Evolutionary conservation across 2,113 vertebrate species (phyloP).

Genomic region (Nannobrachium achirus): DNA sequence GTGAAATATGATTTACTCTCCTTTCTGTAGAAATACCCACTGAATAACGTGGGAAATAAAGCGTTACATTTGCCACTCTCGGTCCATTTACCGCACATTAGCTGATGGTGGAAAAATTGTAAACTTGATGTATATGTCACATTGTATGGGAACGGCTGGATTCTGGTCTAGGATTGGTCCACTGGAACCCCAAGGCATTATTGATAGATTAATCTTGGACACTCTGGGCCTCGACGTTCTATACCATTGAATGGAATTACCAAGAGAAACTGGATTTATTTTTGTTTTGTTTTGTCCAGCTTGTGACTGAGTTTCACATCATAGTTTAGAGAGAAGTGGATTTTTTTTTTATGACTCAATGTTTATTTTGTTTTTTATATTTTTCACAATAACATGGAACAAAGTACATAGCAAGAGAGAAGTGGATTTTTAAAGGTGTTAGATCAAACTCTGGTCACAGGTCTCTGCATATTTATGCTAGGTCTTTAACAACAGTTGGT

Average conservation of each 20-base stretch:
- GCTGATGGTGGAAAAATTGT: constrained; percentile 37
- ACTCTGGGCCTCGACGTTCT: constrained; percentile 19
- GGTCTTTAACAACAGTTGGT: background rate
- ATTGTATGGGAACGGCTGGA: constrained; percentile 26
- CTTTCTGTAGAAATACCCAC: constrained; percentile 55
- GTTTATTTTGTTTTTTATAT: too few relatives aligned
- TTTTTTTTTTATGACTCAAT: too few relatives aligned
- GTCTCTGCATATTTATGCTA: background rate
- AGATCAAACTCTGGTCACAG: constrained; percentile 10
- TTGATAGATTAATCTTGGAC: background rate
- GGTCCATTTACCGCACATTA: constrained; percentile 48
- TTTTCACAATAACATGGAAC: too few relatives aligned
- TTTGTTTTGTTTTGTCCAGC: constrained; percentile 21
- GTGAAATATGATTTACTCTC: constrained; percentile 62
- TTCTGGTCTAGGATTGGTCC: constrained; percentile 15
- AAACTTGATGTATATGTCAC: constrained; percentile 25
- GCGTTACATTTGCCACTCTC: constrained; percentile 47
- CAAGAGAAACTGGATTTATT: constrained; percentile 47
- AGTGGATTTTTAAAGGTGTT: constrained; percentile 16
- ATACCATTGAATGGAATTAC: constrained; percentile 34
- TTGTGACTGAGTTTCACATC: constrained; percentile 13
- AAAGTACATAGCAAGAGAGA: too few relatives aligned
- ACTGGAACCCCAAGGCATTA: constrained; percentile 24
- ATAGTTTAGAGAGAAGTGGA: constrained; percentile 28
- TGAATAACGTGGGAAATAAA: constrained; percentile 55